Evolutionary conservation across 2,888 invertebrate genomes (phyloP), one percentile per base, ranked within the genome.

Genomic region (Scaeva pyrastri): DNA sequence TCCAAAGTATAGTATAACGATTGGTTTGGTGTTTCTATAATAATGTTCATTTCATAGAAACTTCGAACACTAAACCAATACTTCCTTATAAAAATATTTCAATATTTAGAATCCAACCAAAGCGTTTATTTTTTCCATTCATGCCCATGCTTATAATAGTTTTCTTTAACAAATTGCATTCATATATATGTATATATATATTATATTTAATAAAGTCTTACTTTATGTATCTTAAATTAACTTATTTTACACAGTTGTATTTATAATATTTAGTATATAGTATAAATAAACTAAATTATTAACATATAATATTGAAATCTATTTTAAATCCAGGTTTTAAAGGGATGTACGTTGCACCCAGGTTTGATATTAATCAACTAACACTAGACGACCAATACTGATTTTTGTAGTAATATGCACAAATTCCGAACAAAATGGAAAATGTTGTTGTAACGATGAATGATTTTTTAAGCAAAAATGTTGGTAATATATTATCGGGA

Each of bases 331-430:
- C 82, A 31, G 82, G 74, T 55, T 78, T 82, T n/a, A 78, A 56
- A 31, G 81, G 82, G 55, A 64, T 78, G 56, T 78, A 86, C 10
- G 81, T 70, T 39, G 74, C 70, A 23, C 77, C 77, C 82, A 81
- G 11, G 12, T 78, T 86, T 21, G 86, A 45, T 71, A 82, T 89
- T 88, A 91, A 91, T 92, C 92, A 92, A 90, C 92, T 92, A 36
- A 92, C 89, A 4, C 92, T 92, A 8, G 91, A 90, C 1, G 91
- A 88, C 72, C 92, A 88, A 89, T 92, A 91, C 82, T 92, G 92
- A 84, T 90, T 90, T 87, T 91, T 92, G 89, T 93, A 93, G 88
- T 92, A 93, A 84, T 92, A 93, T 2, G 93, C 93, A 89, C 92
- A 93, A 73, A 92, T 90, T 48, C 93, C 93, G 77, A 93, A 89